Base-by-base conservation (phyloP, 2,113 vertebrate genomes). In the Xenopus borealis region DNA sequence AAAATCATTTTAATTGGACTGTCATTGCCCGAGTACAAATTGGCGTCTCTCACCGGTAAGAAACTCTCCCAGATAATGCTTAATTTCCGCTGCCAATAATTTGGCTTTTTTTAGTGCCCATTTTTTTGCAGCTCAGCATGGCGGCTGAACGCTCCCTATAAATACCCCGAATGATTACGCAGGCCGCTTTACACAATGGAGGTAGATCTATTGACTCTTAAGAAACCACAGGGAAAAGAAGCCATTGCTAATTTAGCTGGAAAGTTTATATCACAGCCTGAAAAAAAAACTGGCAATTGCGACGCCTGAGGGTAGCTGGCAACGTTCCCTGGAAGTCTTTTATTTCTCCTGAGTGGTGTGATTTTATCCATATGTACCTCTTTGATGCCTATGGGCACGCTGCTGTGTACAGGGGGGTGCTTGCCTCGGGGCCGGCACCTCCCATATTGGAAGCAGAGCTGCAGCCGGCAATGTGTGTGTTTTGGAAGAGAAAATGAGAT, bases 281-380 rank as follows among this genome's bases (percentile, higher is more conserved):
- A 76, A 77, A 70, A 27, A 27, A 30, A n/a, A 40, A 59, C 30
- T 12, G 62, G 59, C 58, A 63, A 70, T 44, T 57, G 74, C 46
- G 57, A 18, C 10, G 74, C 74, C 74, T 70, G 62, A 70, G 66
- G 74, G 74, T 64, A 77, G 27, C 47, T 77, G 74, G 74, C 74
- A 77, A 64, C 12, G 59, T 77, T 77, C 67, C 74, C 67, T 70
- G 50, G 13, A 62, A 62, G 63, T 63, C 66, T 40, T 77, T 77
- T 77, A 69, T 77, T 70, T 77, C 74, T 67, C 74, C 30, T 12
- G 67, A 77, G 67, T 77, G 74, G 58, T 44, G 62, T 70, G 74
- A 77, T 77, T 77, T 77, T 64, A 77, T 66, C 74, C 74, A 77
- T 77, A 77, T 77, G 74, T 55, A 67, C 67, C 59, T 33, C 58